These are phyloP conservation scores for Eulemur mongoz DNA, from an alignment of 2,797 vertebrate species.

Conservation along the genomic window DNA sequence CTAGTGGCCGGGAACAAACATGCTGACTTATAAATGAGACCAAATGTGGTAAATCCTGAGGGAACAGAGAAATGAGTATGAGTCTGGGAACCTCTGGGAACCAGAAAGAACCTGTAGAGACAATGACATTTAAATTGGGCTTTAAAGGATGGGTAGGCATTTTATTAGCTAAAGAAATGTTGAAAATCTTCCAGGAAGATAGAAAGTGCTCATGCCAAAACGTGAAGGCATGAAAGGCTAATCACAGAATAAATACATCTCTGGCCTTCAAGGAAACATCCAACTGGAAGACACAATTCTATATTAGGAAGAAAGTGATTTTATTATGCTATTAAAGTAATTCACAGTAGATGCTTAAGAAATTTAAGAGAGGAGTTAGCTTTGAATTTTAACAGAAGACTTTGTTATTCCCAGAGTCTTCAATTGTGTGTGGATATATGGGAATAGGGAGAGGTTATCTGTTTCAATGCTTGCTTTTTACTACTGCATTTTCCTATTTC, in stretches of 20 bases:
- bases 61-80: background rate
- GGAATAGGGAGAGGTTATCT: background rate
- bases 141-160: background rate
- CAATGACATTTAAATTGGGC: background rate
- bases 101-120: background rate
- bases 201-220: background rate
- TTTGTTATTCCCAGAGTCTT: constrained; percentile 42
- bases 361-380: constrained; percentile 27
- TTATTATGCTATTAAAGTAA: constrained; percentile 60
- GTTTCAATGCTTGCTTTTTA: background rate
- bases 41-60: background rate
- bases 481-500: background rate
- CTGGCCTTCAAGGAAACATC: background rate
- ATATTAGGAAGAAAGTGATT: constrained; percentile 29
- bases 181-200: background rate
- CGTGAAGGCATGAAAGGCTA: constrained; percentile 1
- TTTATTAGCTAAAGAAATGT: background rate
- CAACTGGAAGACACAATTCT: constrained; percentile 36
- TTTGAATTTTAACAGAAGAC: constrained; percentile 36
- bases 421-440: background rate
- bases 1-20: background rate
- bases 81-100: background rate
- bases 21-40: background rate
- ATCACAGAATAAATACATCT: constrained; percentile 44
- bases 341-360: constrained; percentile 22